Base-by-base conservation (phyloP, 2,797 vertebrate genomes). In the Rhinatrema bivittatum region DNA sequence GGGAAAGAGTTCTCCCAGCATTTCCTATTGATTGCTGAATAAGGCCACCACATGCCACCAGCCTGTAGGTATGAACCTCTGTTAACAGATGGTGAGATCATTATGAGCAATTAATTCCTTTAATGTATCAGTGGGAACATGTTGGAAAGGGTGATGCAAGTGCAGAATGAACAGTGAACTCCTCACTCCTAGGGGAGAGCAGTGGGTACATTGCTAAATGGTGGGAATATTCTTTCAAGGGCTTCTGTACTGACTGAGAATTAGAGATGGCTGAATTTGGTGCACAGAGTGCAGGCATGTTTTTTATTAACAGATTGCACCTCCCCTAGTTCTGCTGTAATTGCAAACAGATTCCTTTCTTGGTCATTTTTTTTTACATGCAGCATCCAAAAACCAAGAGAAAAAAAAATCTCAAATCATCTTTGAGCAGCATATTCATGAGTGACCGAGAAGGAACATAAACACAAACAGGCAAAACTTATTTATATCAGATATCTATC, bases 91-190 rank as follows among this genome's bases (percentile, higher is more conserved):
- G 93, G 90, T 87, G 88, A 91, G 91, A 93, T 94, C 94, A 94
- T 93, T 94, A 91, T 87, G 84, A 93, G 88, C 91, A 93, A 94
- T 94, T 94, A 93, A 93, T 94, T 95, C 89, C 89, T 91, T 90
- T 87, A 93, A 87, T 90, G 87, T 90, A 91, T 92, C 88, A 90
- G 87, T 90, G 85, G 89, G 90, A 91, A 93, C 86, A 87, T 88
- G 88, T 85, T 91, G 87, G 85, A 85, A 74, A 87, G 84, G 78
- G 81, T 86, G 87, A 90, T 86, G 84, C 87, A 85, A 86, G 78
- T 65, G 45, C 36, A 23, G 68, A 72, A 69, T 80, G 78, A 81
- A 80, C 80, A 83, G 66, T 63, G 79, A 85, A 60, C 60, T 65
- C 58, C 68, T 71, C 60, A 53, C 65, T 86, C 72, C 70, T 81